Percentiles rank a stretch among this genome's conserved stretches.
Conservation (phyloP, 2,888 invertebrate genomes). For the Leucophenga maculata region DNA sequence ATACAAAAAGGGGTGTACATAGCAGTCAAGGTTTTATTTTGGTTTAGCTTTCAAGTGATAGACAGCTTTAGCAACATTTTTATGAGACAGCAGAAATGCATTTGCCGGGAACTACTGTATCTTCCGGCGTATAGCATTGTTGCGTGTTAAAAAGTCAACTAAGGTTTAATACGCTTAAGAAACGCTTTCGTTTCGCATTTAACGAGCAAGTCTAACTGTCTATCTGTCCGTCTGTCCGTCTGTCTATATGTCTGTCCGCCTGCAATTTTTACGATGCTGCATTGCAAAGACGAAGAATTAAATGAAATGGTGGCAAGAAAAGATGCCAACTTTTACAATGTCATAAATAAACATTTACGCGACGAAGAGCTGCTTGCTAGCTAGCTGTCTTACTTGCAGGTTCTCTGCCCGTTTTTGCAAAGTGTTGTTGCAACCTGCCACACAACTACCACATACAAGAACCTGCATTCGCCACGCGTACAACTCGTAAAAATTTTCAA, state of each 20-base stretch:
- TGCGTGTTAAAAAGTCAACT: conserved; percentile 21
- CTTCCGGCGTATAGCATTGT: neutral
- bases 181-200: conserved; percentile 8
- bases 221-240: neutral
- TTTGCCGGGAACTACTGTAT: neutral
- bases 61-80: neutral
- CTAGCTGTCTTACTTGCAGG: neutral
- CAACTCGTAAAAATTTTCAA: conserved; percentile 17
- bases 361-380: neutral
- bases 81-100: conserved; percentile 2
- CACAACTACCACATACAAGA: neutral
- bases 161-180: conserved; percentile 25
- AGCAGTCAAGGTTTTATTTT: too few relatives aligned
- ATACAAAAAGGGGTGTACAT: too few relatives aligned
- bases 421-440: neutral
- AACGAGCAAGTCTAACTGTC: conserved; percentile 6
- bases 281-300: neutral
- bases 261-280: conserved; percentile 18
- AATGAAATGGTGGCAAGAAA: conserved; percentile 5
- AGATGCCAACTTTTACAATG: conserved; percentile 25
- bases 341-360: conserved; percentile 27
- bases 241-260: neutral
- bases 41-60: neutral
- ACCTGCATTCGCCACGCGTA: conserved; percentile 13
- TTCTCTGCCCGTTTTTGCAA: conserved; percentile 3